These are phyloP conservation scores for Tamandua tetradactyla DNA, from an alignment of 2,797 vertebrate genomes.

Conservation along the genomic window DNA sequence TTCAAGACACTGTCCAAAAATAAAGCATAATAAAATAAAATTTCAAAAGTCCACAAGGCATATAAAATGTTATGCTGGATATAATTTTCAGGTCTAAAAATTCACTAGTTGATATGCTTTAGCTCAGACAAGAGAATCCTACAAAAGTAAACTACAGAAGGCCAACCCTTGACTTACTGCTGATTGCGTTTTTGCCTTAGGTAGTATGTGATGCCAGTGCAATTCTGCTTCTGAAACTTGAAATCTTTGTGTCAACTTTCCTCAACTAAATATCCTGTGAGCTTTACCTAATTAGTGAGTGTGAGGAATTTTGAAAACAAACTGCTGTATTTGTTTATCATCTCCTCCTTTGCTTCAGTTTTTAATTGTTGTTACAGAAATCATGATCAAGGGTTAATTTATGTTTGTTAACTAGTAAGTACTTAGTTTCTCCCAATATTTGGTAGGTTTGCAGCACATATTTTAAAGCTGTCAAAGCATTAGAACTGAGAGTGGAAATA, in stretches of 20 bases:
- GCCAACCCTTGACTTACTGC: background rate
- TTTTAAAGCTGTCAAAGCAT: background rate
- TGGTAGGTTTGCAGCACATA: background rate
- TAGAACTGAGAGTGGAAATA: background rate
- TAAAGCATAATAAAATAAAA: background rate
- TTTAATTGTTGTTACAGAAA: background rate
- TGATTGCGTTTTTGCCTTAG: background rate
- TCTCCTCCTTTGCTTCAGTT: background rate
- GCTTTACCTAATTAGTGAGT: background rate
- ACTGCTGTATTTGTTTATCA: background rate
- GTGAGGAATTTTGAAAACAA: background rate
- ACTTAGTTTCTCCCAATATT: background rate
- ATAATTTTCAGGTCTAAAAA: background rate
- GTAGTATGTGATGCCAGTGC: background rate
- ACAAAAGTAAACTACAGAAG: constrained; percentile 5
- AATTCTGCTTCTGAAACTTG: background rate
- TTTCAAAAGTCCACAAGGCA: background rate
- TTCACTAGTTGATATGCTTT: background rate
- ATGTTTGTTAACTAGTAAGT: background rate
- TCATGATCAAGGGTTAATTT: background rate
- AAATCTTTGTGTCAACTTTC: background rate
- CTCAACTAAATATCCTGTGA: background rate
- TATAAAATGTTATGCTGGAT: background rate
- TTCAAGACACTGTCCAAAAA: constrained; percentile 14
- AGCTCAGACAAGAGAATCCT: background rate